Conservation (phyloP, 2,113 vertebrate species). For the Erpornis zantholeuca region DNA sequence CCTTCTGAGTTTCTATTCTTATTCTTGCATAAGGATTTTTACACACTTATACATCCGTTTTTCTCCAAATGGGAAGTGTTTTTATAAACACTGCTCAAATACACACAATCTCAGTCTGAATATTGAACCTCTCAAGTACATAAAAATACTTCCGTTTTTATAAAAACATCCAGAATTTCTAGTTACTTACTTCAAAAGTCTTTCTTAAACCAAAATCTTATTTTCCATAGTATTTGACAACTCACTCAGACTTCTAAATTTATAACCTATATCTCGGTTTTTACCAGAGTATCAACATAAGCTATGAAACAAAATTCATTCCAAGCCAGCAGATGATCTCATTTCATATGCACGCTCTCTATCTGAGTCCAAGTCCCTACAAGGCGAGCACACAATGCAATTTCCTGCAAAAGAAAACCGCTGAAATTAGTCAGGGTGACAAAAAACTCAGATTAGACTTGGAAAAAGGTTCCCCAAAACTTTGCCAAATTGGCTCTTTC, state of each 20-base stretch:
- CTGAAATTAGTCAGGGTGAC: slow-evolving; percentile 45
- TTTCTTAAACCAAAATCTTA: background rate
- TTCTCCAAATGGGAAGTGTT: background rate
- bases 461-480: background rate
- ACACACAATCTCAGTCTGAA: background rate
- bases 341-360: background rate
- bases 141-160: background rate
- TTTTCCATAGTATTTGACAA: background rate
- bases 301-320: background rate
- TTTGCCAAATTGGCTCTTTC: background rate
- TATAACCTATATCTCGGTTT: background rate
- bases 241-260: background rate
- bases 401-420: slow-evolving; percentile 39
- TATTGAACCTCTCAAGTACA: background rate
- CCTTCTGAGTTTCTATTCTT: background rate
- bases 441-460: slow-evolving; percentile 29
- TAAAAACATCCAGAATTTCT: background rate
- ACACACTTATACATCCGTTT: background rate
- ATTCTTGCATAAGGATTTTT: background rate
- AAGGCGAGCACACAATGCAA: background rate
- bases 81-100: background rate
- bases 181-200: background rate
- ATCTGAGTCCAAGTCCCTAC: background rate
- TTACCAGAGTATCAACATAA: background rate
- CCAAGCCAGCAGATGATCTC: slow-evolving; percentile 31